Percentiles rank a stretch among this genome's conserved stretches.
Conservation (phyloP, 2,888 invertebrate species). For the Agriopis leucophaearia region DNA sequence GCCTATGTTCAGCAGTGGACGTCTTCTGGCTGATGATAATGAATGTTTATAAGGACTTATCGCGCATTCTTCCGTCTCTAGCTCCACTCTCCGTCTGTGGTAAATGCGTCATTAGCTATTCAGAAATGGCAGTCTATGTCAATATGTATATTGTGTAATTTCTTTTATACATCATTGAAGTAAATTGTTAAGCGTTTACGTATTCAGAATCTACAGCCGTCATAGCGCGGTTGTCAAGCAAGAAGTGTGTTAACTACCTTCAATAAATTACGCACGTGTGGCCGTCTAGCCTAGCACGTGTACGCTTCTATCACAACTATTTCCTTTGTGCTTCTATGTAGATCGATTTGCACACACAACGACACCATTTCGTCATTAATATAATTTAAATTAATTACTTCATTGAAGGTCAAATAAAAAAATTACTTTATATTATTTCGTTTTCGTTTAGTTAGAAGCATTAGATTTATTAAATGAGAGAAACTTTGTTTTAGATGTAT, state of each 20-base stretch:
- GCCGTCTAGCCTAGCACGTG: conserved; percentile 1
- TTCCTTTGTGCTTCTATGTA: not conserved
- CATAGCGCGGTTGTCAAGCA: conserved; percentile 2
- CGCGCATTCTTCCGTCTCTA: not conserved
- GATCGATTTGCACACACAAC: conserved; percentile 8
- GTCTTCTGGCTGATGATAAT: too few species aligned
- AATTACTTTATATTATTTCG: not conserved
- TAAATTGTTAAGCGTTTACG: not conserved
- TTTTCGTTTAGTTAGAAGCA: too few species aligned
- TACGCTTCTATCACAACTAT: not conserved
- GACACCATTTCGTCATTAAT: not conserved
- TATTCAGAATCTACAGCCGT: not conserved
- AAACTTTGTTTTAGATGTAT: too few species aligned
- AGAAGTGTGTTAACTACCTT: conserved; percentile 1
- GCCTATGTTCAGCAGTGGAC: too few species aligned
- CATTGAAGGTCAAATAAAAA: not conserved
- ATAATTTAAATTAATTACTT: not conserved
- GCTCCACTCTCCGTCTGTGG: not conserved
- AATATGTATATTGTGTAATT: conserved; percentile 1
- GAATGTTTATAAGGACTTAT: too few species aligned
- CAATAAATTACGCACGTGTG: conserved; percentile 7
- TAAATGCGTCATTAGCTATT: conserved; percentile 3
- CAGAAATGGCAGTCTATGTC: not conserved
- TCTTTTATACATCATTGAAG: not conserved
- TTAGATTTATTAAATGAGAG: too few species aligned